Base-by-base conservation (phyloP, 2,113 vertebrate genomes). In the Dasyurus viverrinus region DNA sequence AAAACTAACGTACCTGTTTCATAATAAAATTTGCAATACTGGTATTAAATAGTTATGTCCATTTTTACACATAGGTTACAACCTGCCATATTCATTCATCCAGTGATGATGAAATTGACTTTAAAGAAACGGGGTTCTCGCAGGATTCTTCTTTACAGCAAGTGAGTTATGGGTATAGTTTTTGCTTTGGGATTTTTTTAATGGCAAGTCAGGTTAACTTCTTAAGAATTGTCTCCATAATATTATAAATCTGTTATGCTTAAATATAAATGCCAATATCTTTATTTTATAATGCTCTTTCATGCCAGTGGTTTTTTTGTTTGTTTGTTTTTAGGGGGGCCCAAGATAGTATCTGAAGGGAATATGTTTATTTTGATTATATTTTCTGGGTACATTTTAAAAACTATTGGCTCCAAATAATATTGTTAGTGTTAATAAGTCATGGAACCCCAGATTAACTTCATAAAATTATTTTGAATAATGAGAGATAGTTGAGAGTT, bases 111-210 rank as follows among this genome's bases (percentile, higher is more conserved):
- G 99, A 99, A 98, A 99, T 99, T 96, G 99, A 99, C 98, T 99
- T 99, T 97, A 99, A 99, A 98, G 99, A 99, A 98, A 99, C 99
- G 54, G 99, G 99, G 92, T 99, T 99, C 98, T 99, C 99, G 94
- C 99, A 99, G 98, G 99, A 99, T 98, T 99, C 99, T 54, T 99
- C 99, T 98, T 98, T 99, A 97, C 99, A 99, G 98, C 99, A 99
- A 99, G 99, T 99, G 99, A 99, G 99, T 98, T 96, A 97, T 54
- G 93, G 96, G 97, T 97, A 96, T 95, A 96, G 97, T 97, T 98
- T 42, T 97, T 98, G 98, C 96, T 97, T 94, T 97, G 95, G 95
- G 91, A 96, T 94, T 97, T 94, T n/a, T 92, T 93, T 90, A 96
- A 95, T 96, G 97, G 92, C 76, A 91, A 93, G 97, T 97, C 96